These are phyloP conservation scores for Sarcophaga peregrina DNA, from an alignment of 1,140 invertebrate genomes.

Conservation along the genomic window DNA sequence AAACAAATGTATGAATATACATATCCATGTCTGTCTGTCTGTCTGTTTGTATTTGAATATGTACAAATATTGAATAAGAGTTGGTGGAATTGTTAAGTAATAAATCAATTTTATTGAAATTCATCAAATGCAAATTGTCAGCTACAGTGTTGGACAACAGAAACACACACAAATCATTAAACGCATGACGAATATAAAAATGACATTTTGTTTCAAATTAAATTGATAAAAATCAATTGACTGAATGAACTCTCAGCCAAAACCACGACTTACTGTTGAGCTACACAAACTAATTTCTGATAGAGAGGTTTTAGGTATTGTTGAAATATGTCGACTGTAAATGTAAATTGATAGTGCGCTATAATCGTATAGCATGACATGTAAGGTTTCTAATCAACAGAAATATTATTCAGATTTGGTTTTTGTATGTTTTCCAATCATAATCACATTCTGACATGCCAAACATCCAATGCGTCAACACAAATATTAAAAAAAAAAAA, in stretches of 20 bases:
- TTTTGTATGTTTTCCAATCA: conserved; percentile 1
- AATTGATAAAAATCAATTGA: not conserved
- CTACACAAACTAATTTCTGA: not conserved
- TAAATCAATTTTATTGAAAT: conserved; percentile 40
- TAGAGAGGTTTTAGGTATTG: no score
- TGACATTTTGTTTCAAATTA: conserved; percentile 21
- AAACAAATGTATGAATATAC: no score
- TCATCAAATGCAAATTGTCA: conserved; percentile 40
- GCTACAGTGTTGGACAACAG: conserved; percentile 36
- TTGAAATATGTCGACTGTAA: no score
- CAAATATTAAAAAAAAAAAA: conserved; percentile 15
- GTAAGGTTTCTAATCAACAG: not conserved
- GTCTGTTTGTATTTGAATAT: not conserved
- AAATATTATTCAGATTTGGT: not conserved
- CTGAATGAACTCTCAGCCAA: not conserved
- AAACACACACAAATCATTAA: conserved; percentile 17
- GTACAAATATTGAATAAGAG: not conserved
- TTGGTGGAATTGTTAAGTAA: conserved; percentile 31
- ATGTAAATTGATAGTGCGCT: no score
- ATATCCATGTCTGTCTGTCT: no score
- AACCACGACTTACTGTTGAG: not conserved
- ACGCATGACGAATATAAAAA: conserved; percentile 30
- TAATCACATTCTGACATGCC: conserved; percentile 14
- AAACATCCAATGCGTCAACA: conserved; percentile 20
- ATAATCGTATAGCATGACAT: no score